Conservation (phyloP, 2,888 invertebrate species). For the Cephalotes varians region DNA sequence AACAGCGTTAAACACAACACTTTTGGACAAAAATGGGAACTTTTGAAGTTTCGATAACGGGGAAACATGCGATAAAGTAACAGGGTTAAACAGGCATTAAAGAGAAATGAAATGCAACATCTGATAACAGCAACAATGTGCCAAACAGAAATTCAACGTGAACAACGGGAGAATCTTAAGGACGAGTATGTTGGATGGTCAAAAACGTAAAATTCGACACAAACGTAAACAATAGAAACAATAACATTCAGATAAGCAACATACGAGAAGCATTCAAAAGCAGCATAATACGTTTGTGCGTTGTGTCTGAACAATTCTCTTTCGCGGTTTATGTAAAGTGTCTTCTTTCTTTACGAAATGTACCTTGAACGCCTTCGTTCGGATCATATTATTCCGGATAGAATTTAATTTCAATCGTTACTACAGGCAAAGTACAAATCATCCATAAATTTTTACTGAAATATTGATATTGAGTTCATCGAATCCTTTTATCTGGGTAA, state of each 20-base stretch:
- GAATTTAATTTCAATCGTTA: constrained; percentile 35
- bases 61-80: constrained; percentile 35
- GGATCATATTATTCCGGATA: background rate
- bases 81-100: constrained; percentile 15
- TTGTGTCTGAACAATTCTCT: background rate
- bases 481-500: background rate
- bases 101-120: constrained; percentile 22
- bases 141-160: constrained; percentile 54
- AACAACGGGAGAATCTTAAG: constrained; percentile 39
- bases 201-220: constrained; percentile 31
- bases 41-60: constrained; percentile 1
- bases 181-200: background rate
- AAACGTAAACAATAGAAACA: constrained; percentile 48
- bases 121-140: constrained; percentile 36
- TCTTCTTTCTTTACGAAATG: constrained; percentile 15
- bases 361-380: constrained; percentile 31
- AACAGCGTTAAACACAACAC: constrained; percentile 36
- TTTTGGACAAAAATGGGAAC: background rate
- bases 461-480: background rate
- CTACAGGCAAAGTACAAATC: constrained; percentile 52
- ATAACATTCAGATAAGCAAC: constrained; percentile 44
- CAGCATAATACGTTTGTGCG: constrained; percentile 49
- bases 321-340: background rate
- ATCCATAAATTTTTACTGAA: background rate
- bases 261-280: constrained; percentile 52